These are phyloP conservation scores for Poeciliopsis infans DNA, from an alignment of 2,797 vertebrate genomes.

Conservation along the genomic window DNA sequence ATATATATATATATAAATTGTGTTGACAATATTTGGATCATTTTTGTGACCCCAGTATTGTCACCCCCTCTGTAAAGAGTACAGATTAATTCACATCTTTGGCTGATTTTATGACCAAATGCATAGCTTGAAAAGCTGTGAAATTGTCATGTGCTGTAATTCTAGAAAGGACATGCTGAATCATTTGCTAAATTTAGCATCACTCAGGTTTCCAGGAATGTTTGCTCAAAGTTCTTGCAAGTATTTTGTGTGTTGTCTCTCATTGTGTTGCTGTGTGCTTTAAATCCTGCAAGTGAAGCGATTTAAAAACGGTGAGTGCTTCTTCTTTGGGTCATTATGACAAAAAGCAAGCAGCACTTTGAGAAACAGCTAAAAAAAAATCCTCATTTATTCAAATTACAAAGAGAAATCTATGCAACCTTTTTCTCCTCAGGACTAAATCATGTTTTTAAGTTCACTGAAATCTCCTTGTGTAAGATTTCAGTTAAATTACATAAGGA, in stretches of 20 bases:
- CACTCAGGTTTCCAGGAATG: neutral
- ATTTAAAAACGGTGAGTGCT: neutral
- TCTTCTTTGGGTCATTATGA: neutral
- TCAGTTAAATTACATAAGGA: neutral
- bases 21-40: neutral
- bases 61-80: neutral
- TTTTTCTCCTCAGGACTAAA: neutral
- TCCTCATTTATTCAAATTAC: neutral
- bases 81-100: neutral
- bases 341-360: neutral
- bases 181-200: neutral
- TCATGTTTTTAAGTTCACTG: neutral
- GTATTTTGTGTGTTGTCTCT: neutral
- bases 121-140: neutral
- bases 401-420: neutral
- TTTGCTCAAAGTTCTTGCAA: neutral
- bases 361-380: neutral
- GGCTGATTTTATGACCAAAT: neutral
- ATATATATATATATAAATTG: too few species aligned
- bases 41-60: neutral
- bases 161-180: neutral
- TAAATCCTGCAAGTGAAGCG: neutral
- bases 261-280: neutral
- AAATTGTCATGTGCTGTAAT: neutral
- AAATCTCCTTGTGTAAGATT: neutral